Conservation (phyloP, 1,140 invertebrate species). For the Zaprionus kolodkinae region DNA sequence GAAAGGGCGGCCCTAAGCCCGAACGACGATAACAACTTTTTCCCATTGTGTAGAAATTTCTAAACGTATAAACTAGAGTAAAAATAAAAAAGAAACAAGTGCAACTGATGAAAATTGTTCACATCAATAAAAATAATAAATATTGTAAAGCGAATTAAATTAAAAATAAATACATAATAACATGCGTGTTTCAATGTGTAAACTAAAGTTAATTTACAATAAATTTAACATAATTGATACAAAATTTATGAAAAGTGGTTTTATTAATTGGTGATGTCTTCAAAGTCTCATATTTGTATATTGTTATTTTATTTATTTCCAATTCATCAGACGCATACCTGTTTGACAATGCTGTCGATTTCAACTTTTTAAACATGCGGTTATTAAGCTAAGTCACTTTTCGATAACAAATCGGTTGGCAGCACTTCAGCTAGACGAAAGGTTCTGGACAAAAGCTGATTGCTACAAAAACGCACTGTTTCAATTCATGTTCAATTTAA, state of each 20-base stretch:
- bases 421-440: too few relatives aligned
- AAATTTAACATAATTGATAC: constrained; percentile 63
- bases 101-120: constrained; percentile 68
- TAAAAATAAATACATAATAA: constrained; percentile 62
- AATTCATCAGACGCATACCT: too few relatives aligned
- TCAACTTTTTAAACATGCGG: too few relatives aligned
- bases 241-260: constrained; percentile 12
- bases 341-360: too few relatives aligned
- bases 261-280: too few relatives aligned
- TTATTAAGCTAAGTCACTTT: too few relatives aligned
- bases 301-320: too few relatives aligned
- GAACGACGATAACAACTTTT: constrained; percentile 43
- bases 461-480: neutral
- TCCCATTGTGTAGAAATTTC: constrained; percentile 48
- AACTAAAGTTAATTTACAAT: constrained; percentile 73
- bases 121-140: constrained; percentile 47
- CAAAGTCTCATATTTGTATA: too few relatives aligned
- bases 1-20: constrained; percentile 13
- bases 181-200: constrained; percentile 54
- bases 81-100: constrained; percentile 27
- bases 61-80: constrained; percentile 13
- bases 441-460: constrained; percentile 2
- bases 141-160: constrained; percentile 67
- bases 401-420: too few relatives aligned
- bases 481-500: too few relatives aligned